A percentile compares a stretch with the other conserved stretches of the same genome.
Conservation (phyloP, 2,113 vertebrate species). For the Elaphurus davidianus region DNA sequence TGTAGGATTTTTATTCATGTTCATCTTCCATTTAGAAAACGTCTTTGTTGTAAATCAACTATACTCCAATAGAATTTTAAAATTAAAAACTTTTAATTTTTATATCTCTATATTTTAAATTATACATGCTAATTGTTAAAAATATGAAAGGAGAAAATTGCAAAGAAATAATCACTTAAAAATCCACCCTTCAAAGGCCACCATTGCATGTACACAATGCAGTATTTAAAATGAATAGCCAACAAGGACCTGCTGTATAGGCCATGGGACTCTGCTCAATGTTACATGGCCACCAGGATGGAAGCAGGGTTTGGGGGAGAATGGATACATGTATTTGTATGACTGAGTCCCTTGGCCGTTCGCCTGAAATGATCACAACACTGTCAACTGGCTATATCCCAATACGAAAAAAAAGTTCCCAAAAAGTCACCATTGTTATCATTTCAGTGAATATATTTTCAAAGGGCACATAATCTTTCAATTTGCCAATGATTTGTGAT, state of each 20-base stretch:
- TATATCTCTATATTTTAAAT: neutral
- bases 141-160: neutral
- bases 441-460: neutral
- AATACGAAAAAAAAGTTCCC: neutral
- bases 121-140: neutral
- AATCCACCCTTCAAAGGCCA: neutral
- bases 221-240: neutral
- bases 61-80: neutral
- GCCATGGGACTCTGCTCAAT: neutral
- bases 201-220: neutral
- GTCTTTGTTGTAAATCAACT: neutral
- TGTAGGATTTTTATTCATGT: neutral
- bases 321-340: neutral
- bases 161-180: neutral
- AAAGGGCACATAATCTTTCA: neutral
- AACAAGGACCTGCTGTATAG: neutral
- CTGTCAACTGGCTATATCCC: neutral
- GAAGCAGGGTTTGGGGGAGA: neutral
- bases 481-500: neutral
- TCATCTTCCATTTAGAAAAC: neutral
- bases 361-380: neutral
- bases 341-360: neutral
- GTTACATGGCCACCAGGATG: neutral
- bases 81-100: neutral
- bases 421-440: neutral